phyloP scores from a whole-genome alignment of 2,888 invertebrate genomes.

The Clivina fossor region DNA sequence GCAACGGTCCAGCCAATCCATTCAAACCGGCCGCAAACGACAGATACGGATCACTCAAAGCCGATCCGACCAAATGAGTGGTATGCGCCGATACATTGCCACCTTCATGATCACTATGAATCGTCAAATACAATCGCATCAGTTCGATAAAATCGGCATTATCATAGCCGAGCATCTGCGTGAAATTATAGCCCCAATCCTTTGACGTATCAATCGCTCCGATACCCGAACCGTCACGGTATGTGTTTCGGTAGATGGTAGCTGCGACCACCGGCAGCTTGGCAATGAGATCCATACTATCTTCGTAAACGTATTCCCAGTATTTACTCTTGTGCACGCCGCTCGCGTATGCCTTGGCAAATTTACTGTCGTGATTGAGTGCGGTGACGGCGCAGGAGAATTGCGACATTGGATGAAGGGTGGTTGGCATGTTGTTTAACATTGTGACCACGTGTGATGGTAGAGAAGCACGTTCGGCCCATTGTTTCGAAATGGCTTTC shows the following conservation, averaged over 20 bases:
- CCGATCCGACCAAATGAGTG: slow-evolving; percentile 90
- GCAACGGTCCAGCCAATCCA: slow-evolving; percentile 92
- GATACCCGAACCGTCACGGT: slow-evolving; percentile 80
- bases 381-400: slow-evolving; percentile 89
- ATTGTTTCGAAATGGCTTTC: slow-evolving; percentile 73
- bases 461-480: slow-evolving; percentile 85
- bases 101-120: slow-evolving; percentile 96
- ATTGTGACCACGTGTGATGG: slow-evolving; percentile 92
- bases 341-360: slow-evolving; percentile 84
- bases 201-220: slow-evolving; percentile 85
- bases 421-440: slow-evolving; percentile 86
- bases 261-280: slow-evolving; percentile 93
- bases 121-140: slow-evolving; percentile 89
- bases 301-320: slow-evolving; percentile 93
- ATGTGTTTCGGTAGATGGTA: slow-evolving; percentile 89
- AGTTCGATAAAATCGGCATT: slow-evolving; percentile 83
- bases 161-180: slow-evolving; percentile 88
- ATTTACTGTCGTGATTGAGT: slow-evolving; percentile 89
- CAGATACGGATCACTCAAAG: slow-evolving; percentile 90
- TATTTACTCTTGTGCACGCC: slow-evolving; percentile 88
- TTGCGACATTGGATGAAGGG: slow-evolving; percentile 94
- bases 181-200: slow-evolving; percentile 93
- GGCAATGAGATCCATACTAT: slow-evolving; percentile 92
- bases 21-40: slow-evolving; percentile 92
- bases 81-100: slow-evolving; percentile 97